Base-by-base conservation (phyloP, 2,797 vertebrate species). In the Acrossocheilus fasciatus region DNA sequence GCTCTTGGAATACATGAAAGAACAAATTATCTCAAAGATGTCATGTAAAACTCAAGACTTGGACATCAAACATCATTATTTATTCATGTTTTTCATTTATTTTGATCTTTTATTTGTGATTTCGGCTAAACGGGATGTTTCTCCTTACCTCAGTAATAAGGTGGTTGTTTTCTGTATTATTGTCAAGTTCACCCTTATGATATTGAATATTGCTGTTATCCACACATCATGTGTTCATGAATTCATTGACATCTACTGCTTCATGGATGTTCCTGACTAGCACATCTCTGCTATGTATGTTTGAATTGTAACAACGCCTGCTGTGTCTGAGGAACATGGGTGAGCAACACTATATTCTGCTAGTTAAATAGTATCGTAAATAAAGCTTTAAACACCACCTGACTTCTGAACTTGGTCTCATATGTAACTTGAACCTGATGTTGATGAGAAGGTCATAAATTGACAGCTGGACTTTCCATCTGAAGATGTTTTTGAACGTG, bases 311-410 rank as follows among this genome's bases (percentile, higher is more conserved):
- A 45, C 41, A 36, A 64, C 43, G 12, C 45, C 17, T 64, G 57
- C 41, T 34, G 23, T 64, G 14, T 77, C 34, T 77, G 52, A 52
- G 52, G 36, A 41, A 64, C 41, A 12, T 66, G 26, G 14, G 18
- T 50, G 43, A 64, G 54, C 11, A 34, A 75, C 70, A 66, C 43
- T 36, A 66, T 77, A 66, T 52, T 68, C 73, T 77, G 45, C n/a
- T 83, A 57, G 69, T 83, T 68, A 41, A 84, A 30, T 84, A 34
- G 43, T 77, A 52, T 41, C 77, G 64, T 68, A 62, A 79, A 84
- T 76, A 84, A 50, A 76, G 34, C n/a, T n/a, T 68, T 39, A 50
- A 50, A 75, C 62, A 26, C 47, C 23, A 26, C 82, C 45, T 64
- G 39, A 64, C 41, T 66, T n/a, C 39, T 57, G n/a, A 17, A 45